phyloP scores from a whole-genome alignment of 2,797 vertebrate species.

The Cygnus olor region DNA sequence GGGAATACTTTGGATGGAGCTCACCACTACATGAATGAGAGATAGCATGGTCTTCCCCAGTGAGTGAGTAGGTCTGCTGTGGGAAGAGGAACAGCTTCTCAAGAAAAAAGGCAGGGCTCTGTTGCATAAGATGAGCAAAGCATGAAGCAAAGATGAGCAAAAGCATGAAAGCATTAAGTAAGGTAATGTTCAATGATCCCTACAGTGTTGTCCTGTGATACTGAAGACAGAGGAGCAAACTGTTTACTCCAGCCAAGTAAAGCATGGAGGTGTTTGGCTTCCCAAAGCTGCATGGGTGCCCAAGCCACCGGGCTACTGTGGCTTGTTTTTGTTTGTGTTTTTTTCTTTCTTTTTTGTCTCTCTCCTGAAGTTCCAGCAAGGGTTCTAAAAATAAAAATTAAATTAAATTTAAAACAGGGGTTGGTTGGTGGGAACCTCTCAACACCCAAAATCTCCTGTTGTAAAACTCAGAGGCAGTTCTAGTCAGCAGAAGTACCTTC shows the following conservation, averaged over 20 bases:
- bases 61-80: background rate
- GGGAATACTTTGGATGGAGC: background rate
- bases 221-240: background rate
- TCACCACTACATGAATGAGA: background rate
- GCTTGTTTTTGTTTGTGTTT: background rate
- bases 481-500: slow-evolving; percentile 30
- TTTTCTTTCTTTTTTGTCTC: background rate
- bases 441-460: background rate
- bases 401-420: background rate
- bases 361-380: background rate
- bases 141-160: background rate
- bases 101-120: background rate
- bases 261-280: background rate
- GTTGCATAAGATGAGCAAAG: background rate
- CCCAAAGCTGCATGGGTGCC: background rate
- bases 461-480: slow-evolving; percentile 4
- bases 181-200: background rate
- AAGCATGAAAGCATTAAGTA: background rate
- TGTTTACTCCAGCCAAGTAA: background rate
- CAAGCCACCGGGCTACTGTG: background rate
- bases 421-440: background rate
- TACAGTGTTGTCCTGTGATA: background rate
- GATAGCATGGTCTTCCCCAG: background rate
- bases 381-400: background rate
- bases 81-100: background rate